Evolutionary conservation across 1,140 invertebrate species (phyloP).

Genomic region (Camponotus floridanus): DNA sequence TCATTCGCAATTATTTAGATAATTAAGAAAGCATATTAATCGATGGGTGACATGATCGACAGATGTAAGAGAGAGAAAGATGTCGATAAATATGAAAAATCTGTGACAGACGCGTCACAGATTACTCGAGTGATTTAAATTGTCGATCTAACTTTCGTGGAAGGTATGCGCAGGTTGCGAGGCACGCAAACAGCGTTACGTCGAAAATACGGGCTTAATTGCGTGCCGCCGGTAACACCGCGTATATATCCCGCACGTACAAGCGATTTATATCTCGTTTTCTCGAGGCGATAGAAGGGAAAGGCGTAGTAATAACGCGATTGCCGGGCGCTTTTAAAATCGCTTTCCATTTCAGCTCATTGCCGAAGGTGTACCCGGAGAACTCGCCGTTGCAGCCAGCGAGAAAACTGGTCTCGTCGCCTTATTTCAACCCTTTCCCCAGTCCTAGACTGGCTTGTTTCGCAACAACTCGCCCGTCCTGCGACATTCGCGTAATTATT

Average conservation of each 20-base stretch:
- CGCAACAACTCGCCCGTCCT: background rate
- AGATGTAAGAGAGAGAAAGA: no score
- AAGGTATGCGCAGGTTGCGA: conserved; percentile 19
- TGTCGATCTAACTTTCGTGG: conserved; percentile 34
- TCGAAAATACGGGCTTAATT: conserved; percentile 45
- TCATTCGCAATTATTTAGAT: background rate
- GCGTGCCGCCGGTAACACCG: conserved; percentile 6
- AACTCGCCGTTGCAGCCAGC: background rate
- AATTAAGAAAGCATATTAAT: background rate
- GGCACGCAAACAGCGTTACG: conserved; percentile 30
- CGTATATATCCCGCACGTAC: conserved; percentile 39
- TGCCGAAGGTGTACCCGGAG: background rate
- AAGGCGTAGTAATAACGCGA: conserved; percentile 67
- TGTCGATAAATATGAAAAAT: conserved; percentile 2
- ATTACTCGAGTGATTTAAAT: conserved; percentile 23
- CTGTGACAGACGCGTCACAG: background rate
- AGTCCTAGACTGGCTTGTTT: conserved; percentile 13
- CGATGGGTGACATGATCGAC: background rate
- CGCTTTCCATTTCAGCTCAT: conserved; percentile 63
- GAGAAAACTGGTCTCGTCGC: conserved; percentile 40
- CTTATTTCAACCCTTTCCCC: conserved; percentile 26
- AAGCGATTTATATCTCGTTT: conserved; percentile 57
- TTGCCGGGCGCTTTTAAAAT: conserved; percentile 62
- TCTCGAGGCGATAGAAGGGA: conserved; percentile 60
- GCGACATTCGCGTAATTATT: background rate